Conservation (phyloP, 1,140 invertebrate genomes). For the Sarcophaga bullata region DNA sequence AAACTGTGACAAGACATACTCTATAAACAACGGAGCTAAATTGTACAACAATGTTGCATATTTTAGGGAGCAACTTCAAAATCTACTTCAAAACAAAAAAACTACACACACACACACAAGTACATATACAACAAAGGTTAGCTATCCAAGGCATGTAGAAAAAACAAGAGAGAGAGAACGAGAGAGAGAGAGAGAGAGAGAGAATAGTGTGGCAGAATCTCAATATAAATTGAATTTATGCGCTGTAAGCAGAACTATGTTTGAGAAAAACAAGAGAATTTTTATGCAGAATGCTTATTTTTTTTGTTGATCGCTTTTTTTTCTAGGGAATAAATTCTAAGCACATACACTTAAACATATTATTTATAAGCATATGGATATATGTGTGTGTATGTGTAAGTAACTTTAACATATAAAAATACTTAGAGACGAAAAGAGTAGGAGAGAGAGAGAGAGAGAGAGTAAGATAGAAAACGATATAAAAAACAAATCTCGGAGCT, state of each 20-base stretch:
- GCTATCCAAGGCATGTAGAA: too few species aligned
- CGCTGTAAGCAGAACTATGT: slow-evolving; percentile 2
- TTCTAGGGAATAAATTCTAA: too few species aligned
- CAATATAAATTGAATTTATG: slow-evolving; percentile 19
- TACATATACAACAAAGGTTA: too few species aligned
- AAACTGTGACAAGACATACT: not conserved
- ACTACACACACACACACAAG: not conserved
- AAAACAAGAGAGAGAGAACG: too few species aligned
- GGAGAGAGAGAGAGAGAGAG: too few species aligned
- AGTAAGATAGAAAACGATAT: not conserved
- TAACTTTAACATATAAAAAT: too few species aligned
- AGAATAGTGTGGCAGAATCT: not conserved
- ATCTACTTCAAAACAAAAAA: not conserved
- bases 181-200: not conserved
- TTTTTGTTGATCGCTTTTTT: too few species aligned
- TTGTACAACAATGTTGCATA: slow-evolving; percentile 19
- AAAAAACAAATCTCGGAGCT: slow-evolving; percentile 3
- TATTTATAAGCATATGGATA: too few species aligned
- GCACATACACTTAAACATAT: too few species aligned
- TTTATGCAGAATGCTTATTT: too few species aligned
- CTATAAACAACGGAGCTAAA: not conserved
- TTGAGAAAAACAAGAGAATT: not conserved
- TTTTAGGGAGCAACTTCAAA: slow-evolving; percentile 18
- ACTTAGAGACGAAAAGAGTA: too few species aligned
- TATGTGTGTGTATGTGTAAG: too few species aligned